Percentiles rank a stretch among this genome's conserved stretches.
These are phyloP conservation scores for Noctua pronuba DNA, from an alignment of 2,888 invertebrate species.

Conservation along the genomic window DNA sequence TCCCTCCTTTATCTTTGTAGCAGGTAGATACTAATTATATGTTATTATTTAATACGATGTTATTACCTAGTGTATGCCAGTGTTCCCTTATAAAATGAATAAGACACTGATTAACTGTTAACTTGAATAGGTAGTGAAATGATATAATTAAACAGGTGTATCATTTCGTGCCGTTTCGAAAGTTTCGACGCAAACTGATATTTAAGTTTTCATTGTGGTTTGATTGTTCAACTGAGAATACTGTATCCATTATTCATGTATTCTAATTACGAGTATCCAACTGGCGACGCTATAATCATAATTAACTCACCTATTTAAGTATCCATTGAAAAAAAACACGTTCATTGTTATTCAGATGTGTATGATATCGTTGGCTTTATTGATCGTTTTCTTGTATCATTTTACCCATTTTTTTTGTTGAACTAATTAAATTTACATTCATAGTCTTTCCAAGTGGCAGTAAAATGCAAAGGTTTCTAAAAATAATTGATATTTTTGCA, in stretches of 20 bases:
- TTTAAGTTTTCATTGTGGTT: slow-evolving; percentile 79
- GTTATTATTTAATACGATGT: slow-evolving; percentile 89
- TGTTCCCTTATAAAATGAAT: slow-evolving; percentile 78
- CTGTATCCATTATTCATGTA: slow-evolving; percentile 80
- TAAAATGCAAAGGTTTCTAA: slow-evolving; percentile 20
- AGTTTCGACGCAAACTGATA: slow-evolving; percentile 77
- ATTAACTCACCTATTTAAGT: slow-evolving; percentile 81
- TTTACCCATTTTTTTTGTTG: slow-evolving; percentile 65
- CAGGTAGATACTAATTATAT: slow-evolving; percentile 88
- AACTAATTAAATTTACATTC: slow-evolving; percentile 35
- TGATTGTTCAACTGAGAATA: slow-evolving; percentile 78
- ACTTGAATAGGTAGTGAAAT: slow-evolving; percentile 73
- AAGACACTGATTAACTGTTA: slow-evolving; percentile 80
- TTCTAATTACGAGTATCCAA: slow-evolving; percentile 81
- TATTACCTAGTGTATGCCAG: slow-evolving; percentile 83
- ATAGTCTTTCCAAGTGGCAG: slow-evolving; percentile 1
- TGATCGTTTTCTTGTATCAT: slow-evolving; percentile 74
- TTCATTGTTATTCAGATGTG: slow-evolving; percentile 78
- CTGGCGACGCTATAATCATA: slow-evolving; percentile 78
- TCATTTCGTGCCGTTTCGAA: slow-evolving; percentile 76
- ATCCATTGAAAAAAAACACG: slow-evolving; percentile 72
- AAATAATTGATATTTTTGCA: slow-evolving; percentile 6
- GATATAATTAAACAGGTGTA: slow-evolving; percentile 79
- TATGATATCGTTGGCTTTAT: slow-evolving; percentile 75
- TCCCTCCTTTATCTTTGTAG: slow-evolving; percentile 87